Conservation (phyloP, 2,113 vertebrate genomes). For the Daubentonia madagascariensis region DNA sequence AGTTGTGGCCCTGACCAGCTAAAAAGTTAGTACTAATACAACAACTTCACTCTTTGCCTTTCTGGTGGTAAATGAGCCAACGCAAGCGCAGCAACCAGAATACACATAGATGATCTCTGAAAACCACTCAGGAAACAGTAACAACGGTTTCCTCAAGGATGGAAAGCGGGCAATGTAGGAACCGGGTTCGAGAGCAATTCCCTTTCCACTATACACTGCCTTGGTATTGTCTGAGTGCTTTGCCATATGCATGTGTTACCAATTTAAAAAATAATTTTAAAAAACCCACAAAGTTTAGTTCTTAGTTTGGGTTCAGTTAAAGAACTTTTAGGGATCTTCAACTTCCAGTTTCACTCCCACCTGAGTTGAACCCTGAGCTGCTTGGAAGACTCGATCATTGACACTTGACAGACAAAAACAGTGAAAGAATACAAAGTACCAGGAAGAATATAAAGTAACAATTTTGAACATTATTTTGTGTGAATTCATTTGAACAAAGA, state of each 20-base stretch:
- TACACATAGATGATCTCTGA: background rate
- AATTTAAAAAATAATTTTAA: background rate
- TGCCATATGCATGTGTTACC: background rate
- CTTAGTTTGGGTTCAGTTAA: background rate
- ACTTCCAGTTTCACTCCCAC: background rate
- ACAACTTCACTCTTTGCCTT: background rate
- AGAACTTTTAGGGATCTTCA: background rate
- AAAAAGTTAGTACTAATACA: background rate
- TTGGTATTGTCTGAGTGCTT: background rate
- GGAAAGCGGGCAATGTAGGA: background rate
- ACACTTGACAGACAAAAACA: background rate
- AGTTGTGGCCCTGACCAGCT: background rate
- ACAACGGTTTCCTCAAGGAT: background rate
- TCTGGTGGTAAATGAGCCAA: background rate
- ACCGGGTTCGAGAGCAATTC: background rate
- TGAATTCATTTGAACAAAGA: constrained; percentile 34
- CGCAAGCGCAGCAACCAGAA: background rate
- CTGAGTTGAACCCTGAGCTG: background rate
- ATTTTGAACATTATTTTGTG: background rate
- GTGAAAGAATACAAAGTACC: background rate
- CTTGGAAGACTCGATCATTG: background rate
- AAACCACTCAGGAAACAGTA: background rate
- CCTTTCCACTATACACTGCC: background rate
- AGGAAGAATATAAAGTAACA: background rate
- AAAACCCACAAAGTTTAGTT: background rate